A percentile compares a stretch with the other conserved stretches of the same genome.
Conservation (phyloP, 37 sponge, comb jelly and placozoan genomes). For the Cladorhizidae sp. region DNA sequence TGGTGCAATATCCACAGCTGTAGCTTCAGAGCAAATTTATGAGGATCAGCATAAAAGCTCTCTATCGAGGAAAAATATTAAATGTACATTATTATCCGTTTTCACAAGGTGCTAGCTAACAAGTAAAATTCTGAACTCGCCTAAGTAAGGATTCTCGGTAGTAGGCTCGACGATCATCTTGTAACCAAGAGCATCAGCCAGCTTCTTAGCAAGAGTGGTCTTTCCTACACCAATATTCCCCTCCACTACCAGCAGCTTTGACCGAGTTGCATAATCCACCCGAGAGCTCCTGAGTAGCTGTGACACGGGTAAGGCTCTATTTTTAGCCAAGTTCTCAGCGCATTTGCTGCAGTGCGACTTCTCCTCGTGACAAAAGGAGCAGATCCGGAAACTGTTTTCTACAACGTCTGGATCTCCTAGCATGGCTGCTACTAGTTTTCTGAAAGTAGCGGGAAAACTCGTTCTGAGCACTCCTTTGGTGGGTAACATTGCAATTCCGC, state of each 20-base stretch:
- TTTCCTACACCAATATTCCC: conserved; percentile 92
- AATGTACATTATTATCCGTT: background rate
- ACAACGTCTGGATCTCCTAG: background rate
- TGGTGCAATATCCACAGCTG: conserved; percentile 90
- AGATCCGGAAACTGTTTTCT: background rate
- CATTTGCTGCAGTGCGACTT: background rate
- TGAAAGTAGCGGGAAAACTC: background rate
- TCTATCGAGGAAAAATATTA: conserved; percentile 16
- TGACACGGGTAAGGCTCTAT: background rate
- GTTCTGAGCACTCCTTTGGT: too few relatives aligned
- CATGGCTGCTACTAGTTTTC: background rate
- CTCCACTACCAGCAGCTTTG: conserved; percentile 71
- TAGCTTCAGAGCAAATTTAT: conserved; percentile 84
- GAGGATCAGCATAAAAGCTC: conserved; percentile 86
- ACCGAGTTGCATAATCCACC: background rate
- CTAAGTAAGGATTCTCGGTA: conserved; percentile 87
- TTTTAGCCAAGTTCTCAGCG: background rate
- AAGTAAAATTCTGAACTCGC: conserved; percentile 3
- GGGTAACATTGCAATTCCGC: too few relatives aligned
- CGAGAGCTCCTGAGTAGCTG: background rate
- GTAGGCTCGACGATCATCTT: conserved; percentile 80
- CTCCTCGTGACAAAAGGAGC: background rate
- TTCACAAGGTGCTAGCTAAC: too few relatives aligned
- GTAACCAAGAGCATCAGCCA: conserved; percentile 59
- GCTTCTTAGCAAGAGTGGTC: conserved; percentile 77